Evolutionary conservation across 2,888 invertebrate species (phyloP).

Genomic region (Luffia ferchaultella): DNA sequence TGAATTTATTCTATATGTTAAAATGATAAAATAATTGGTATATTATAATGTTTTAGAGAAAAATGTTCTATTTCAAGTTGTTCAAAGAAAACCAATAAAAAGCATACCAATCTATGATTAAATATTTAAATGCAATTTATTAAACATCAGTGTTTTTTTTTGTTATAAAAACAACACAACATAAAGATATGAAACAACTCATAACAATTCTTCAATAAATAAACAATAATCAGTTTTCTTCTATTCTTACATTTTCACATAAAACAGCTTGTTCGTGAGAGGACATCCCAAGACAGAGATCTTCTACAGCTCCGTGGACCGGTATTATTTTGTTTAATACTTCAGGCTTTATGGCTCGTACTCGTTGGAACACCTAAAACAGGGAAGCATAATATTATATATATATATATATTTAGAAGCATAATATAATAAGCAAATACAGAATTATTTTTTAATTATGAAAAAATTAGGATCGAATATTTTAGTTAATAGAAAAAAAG

Average conservation of each 20-base stretch:
- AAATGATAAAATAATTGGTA: too few relatives aligned
- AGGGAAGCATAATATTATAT: neutral
- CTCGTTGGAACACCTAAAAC: constrained; percentile 22
- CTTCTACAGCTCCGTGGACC: constrained; percentile 18
- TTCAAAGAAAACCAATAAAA: too few relatives aligned
- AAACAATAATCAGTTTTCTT: neutral
- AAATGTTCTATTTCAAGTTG: too few relatives aligned
- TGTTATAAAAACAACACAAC: too few relatives aligned
- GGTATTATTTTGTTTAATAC: constrained; percentile 20
- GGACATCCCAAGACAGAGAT: constrained; percentile 18
- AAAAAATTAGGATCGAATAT: too few relatives aligned
- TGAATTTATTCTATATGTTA: too few relatives aligned
- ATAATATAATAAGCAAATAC: constrained; percentile 1
- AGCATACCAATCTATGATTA: too few relatives aligned
- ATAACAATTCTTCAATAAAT: neutral
- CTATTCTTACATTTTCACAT: constrained; percentile 17
- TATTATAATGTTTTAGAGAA: too few relatives aligned
- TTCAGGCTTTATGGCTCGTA: constrained; percentile 14
- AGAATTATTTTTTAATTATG: neutral
- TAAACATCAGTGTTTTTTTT: too few relatives aligned
- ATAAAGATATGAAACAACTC: neutral
- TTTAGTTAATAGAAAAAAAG: neutral
- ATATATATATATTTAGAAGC: too few relatives aligned
- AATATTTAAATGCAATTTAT: too few relatives aligned
- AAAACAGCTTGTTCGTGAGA: constrained; percentile 16